A percentile compares a stretch with the other conserved stretches of the same genome.
These are phyloP conservation scores for human (Homo sapiens) DNA, from an alignment of 2,113 vertebrate species.

Conservation along the genomic window GRCh38 chr12:16294001-16294500, in stretches of 20 bases:
- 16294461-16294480: conserved; percentile 8
- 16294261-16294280: background rate
- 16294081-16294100: background rate
- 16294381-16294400: background rate
- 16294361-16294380: background rate
- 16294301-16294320: background rate
- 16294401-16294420: background rate
- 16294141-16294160: background rate
- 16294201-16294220: background rate
- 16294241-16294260: background rate
- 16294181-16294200: background rate
- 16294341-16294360: background rate
- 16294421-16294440: background rate
- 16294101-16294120: background rate
- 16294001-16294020: background rate
- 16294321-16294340: background rate
- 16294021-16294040: background rate
- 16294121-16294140: background rate
- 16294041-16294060: background rate
- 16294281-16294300: background rate
- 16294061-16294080: background rate
- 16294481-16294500: background rate
- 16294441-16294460: background rate
- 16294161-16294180: background rate
- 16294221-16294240: background rate